phyloP scores from a whole-genome alignment of 2,113 vertebrate genomes.

The Silurus asotus region DNA sequence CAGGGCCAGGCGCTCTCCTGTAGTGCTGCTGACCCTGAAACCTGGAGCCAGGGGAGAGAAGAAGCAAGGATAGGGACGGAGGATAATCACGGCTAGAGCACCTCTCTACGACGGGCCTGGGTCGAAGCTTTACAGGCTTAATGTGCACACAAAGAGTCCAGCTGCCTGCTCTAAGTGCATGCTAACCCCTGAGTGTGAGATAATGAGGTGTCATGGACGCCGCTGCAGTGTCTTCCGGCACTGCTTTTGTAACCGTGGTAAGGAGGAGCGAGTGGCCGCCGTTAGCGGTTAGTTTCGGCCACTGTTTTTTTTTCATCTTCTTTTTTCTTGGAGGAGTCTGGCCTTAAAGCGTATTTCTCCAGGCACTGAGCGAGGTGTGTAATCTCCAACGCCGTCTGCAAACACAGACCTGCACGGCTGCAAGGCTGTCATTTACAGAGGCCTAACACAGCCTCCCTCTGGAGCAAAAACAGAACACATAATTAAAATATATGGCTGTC shows the following conservation, averaged over 20 bases:
- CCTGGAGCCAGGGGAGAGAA: constrained; percentile 49
- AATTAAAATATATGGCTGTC: constrained; percentile 73
- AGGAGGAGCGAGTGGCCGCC: background rate
- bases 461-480: constrained; percentile 60
- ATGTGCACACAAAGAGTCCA: constrained; percentile 40
- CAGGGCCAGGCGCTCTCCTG: constrained; percentile 60
- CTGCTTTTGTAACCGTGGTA: constrained; percentile 12
- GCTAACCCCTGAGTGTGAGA: constrained; percentile 42
- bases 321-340: background rate
- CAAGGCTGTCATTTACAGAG: constrained; percentile 68
- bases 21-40: constrained; percentile 68
- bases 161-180: constrained; percentile 29
- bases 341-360: constrained; percentile 31
- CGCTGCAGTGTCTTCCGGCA: background rate
- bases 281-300: constrained; percentile 7
- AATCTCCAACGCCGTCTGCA: constrained; percentile 65
- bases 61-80: constrained; percentile 51
- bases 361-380: constrained; percentile 51
- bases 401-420: constrained; percentile 63
- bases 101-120: constrained; percentile 26
- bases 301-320: background rate
- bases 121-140: constrained; percentile 22
- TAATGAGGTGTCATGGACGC: constrained; percentile 33
- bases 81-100: constrained; percentile 68
- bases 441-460: constrained; percentile 60